Evolutionary conservation across 2,797 vertebrate genomes (phyloP), one percentile per base, ranked within the genome.

Genomic region (Enteromius trimaculatus): DNA sequence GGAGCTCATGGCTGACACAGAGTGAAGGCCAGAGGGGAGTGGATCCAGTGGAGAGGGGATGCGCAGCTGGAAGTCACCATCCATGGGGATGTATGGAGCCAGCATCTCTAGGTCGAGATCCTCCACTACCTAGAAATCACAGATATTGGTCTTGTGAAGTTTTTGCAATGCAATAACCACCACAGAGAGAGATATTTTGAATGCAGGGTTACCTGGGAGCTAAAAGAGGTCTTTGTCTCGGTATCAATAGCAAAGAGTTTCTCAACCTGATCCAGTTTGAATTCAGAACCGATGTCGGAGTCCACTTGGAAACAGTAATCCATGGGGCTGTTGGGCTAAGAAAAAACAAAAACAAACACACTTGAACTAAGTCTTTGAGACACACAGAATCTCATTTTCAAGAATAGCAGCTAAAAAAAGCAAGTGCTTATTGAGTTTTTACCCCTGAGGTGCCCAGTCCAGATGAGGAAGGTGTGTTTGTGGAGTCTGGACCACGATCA

Each of bases 21-120:
- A 69, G 34, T 86, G 84, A 51, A 66, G 55, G 62, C 58, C 62
- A 55, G 80, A 74, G 0, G 87, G 47, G 7, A 87, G 83, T 0
- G 84, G 74, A 31, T 88, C 84, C 84, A 89, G 76, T 0, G 96
- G 94, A 79, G 96, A 95, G 47, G 98, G 94, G 85, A 95, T 95
- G 60, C 95, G 96, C 85, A 99, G 92, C 95, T 99, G 98, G 92
- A 97, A 99, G 91, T 99, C 98, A n/a, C 99, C 98, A 42, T 99
- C 98, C 97, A 99, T 99, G 58, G 98, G 96, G 92, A 99, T 99
- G 88, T 99, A 99, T 29, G 98, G 98, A 74, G 98, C 98, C 51
- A 99, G 91, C 98, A 98, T 99, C 90, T 99, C 98, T 90, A 99
- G 91, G 82, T 99, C 98, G 82, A 97, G 94, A 91, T 94, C 94